phyloP scores from a whole-genome alignment of 1,140 invertebrate species.

The Aphelenchoides avenae region DNA sequence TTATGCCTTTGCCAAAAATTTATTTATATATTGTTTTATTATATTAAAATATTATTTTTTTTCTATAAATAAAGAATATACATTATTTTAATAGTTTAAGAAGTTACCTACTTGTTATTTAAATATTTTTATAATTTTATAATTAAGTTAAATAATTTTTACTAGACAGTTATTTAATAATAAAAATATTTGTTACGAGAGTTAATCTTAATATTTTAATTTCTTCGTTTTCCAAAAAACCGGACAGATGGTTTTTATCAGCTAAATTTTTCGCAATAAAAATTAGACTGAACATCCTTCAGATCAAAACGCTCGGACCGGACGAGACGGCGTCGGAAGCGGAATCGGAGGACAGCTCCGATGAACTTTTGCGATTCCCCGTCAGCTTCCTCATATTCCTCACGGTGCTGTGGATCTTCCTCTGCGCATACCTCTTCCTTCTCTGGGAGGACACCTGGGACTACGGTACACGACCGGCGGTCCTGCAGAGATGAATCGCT shows the following conservation, averaged over 20 bases:
- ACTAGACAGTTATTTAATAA: no score
- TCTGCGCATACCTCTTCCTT: slow-evolving; percentile 44
- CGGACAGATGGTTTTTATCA: slow-evolving; percentile 7
- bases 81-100: not conserved
- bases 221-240: no score
- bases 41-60: slow-evolving; percentile 1
- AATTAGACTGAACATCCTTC: not conserved
- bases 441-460: slow-evolving; percentile 47
- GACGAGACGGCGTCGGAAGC: slow-evolving; percentile 9
- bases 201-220: no score
- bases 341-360: slow-evolving; percentile 34
- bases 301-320: slow-evolving; percentile 22
- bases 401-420: slow-evolving; percentile 45
- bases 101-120: no score
- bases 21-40: not conserved
- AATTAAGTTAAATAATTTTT: no score
- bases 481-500: slow-evolving; percentile 2
- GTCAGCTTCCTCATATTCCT: slow-evolving; percentile 38
- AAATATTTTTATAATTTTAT: no score
- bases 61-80: not conserved
- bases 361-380: slow-evolving; percentile 47
- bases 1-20: no score
- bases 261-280: not conserved
- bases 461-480: slow-evolving; percentile 38
- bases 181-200: no score